These are phyloP conservation scores for Acridotheres tristis DNA, from an alignment of 2,797 vertebrate species.

Conservation along the genomic window DNA sequence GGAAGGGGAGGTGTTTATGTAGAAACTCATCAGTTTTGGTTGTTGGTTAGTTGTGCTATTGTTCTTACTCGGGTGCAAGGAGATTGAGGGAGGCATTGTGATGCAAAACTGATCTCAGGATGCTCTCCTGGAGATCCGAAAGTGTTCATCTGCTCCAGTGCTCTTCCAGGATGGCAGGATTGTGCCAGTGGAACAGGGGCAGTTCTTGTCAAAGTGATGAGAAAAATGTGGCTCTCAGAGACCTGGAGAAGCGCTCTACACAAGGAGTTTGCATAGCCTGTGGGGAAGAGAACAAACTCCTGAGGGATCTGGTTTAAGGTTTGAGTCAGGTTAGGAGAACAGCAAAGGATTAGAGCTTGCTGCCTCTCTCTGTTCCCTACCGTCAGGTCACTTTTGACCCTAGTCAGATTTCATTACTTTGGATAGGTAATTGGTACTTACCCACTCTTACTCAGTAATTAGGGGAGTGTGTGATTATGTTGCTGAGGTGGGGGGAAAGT, in stretches of 20 bases:
- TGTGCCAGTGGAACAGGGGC: neutral
- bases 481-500: neutral
- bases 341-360: neutral
- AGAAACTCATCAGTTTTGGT: neutral
- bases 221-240: neutral
- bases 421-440: neutral
- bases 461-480: neutral
- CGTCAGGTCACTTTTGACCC: neutral
- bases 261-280: neutral
- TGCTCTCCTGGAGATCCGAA: neutral
- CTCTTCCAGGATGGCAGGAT: neutral
- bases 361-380: neutral
- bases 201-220: neutral
- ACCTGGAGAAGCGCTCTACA: neutral
- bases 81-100: neutral
- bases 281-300: neutral
- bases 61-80: neutral
- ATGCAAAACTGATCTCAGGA: neutral
- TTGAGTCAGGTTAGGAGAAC: neutral
- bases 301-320: neutral
- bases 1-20: neutral
- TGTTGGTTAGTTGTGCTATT: neutral
- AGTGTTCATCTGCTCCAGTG: neutral
- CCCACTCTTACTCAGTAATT: neutral
- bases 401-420: neutral